Conservation (phyloP, 2,888 invertebrate genomes). For the Dryadula phaetusa region DNA sequence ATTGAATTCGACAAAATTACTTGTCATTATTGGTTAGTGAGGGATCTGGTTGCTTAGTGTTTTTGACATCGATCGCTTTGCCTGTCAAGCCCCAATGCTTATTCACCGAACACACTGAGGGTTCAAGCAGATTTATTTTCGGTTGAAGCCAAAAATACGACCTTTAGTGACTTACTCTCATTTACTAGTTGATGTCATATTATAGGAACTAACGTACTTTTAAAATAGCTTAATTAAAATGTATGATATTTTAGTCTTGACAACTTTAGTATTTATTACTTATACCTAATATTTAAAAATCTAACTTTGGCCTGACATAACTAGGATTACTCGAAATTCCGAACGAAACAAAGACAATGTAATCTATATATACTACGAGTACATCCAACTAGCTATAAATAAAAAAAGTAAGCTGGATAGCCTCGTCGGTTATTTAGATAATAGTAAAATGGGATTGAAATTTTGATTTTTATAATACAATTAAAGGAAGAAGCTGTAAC, state of each 20-base stretch:
- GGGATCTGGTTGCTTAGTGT: conserved; percentile 57
- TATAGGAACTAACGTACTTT: conserved; percentile 41
- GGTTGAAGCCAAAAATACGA: conserved; percentile 64
- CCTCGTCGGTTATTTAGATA: too few relatives aligned
- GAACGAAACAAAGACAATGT: too few relatives aligned
- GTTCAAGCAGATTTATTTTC: conserved; percentile 70
- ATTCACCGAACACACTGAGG: conserved; percentile 64
- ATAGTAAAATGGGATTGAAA: conserved; percentile 62
- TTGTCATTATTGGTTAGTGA: conserved; percentile 15
- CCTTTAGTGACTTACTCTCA: conserved; percentile 56
- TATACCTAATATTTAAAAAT: too few relatives aligned
- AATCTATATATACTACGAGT: too few relatives aligned
- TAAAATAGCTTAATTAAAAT: not conserved
- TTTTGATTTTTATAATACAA: conserved; percentile 59
- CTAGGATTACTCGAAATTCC: too few relatives aligned
- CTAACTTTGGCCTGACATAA: too few relatives aligned
- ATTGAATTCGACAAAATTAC: conserved; percentile 12
- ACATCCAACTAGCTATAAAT: not conserved
- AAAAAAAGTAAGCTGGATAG: conserved; percentile 13
- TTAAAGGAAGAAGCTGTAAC: conserved; percentile 70
- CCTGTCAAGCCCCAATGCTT: conserved; percentile 65
- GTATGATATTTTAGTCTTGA: too few relatives aligned
- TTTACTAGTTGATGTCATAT: conserved; percentile 35
- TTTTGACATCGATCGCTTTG: conserved; percentile 65
- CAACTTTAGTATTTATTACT: too few relatives aligned